These are phyloP conservation scores for Drosophila ustulata DNA, from an alignment of 2,888 invertebrate genomes.

Conservation along the genomic window DNA sequence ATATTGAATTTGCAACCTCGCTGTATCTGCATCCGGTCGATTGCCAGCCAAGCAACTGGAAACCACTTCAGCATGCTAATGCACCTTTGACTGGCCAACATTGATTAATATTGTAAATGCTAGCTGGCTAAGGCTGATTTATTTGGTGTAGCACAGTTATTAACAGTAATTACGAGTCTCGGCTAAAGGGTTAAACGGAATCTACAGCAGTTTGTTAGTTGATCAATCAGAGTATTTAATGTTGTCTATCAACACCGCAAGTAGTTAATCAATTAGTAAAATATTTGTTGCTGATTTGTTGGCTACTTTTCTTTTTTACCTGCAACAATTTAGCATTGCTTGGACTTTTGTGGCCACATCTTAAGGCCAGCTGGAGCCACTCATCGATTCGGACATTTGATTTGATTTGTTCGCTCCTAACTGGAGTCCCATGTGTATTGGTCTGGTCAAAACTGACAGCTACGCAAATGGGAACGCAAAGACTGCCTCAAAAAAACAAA, in stretches of 20 bases:
- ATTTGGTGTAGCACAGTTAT: slow-evolving; percentile 48
- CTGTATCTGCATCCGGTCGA: slow-evolving; percentile 31
- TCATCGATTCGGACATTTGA: slow-evolving; percentile 58
- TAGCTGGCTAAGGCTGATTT: slow-evolving; percentile 45
- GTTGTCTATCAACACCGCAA: not conserved
- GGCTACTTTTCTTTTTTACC: no score
- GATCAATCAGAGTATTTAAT: not conserved
- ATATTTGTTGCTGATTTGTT: slow-evolving; percentile 9
- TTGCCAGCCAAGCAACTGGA: slow-evolving; percentile 39
- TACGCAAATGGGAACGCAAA: slow-evolving; percentile 70
- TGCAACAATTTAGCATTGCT: not conserved
- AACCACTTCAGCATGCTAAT: slow-evolving; percentile 25
- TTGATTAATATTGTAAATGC: slow-evolving; percentile 67
- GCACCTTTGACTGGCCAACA: slow-evolving; percentile 53
- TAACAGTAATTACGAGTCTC: slow-evolving; percentile 47
- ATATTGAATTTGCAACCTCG: slow-evolving; percentile 43
- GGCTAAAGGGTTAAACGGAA: not conserved
- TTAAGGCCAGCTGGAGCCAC: not conserved
- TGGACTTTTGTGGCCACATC: not conserved
- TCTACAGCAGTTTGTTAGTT: not conserved
- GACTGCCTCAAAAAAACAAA: slow-evolving; percentile 38
- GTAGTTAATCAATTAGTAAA: not conserved
- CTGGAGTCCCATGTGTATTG: slow-evolving; percentile 68
- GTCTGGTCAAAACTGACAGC: slow-evolving; percentile 63
- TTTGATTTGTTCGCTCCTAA: slow-evolving; percentile 42